Base-by-base conservation (phyloP, 2,888 invertebrate species). In the Lycaena phlaeas region DNA sequence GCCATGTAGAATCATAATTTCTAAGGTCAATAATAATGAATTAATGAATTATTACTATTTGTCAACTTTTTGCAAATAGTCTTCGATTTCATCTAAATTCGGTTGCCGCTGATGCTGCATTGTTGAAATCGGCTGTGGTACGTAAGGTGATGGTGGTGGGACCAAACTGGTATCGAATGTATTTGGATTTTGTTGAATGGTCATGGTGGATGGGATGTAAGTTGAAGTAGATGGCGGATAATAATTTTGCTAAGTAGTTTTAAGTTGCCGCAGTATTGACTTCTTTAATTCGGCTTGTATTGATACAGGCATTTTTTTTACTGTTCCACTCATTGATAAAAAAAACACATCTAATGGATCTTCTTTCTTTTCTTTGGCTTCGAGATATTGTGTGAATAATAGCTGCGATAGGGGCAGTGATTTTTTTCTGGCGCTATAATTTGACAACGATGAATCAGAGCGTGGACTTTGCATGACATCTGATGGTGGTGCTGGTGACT, bases 321-420 rank as follows among this genome's bases (percentile, higher is more conserved):
- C 43, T 43, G 44, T 38, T 49, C 38, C 38, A 46, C 46, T 44
- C 44, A 43, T 49, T 37, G 43, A 42, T 41, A 48, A 37, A 44
- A 45, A 48, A 45, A 45, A 43, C 42, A 27, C 41, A 43, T 44
- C 45, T 45, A 42, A 44, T 48, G 42, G 44, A 48, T 45, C 48
- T 45, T 45, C 40, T 48, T 46, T 38, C 44, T 46, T 45, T 43
- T 39, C 44, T 44, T 48, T 48, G 43, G 43, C 42, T 30, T 45
- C 45, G 30, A 48, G 29, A 45, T 48, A 48, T 41, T 46, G 40
- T 42, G 38, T 40, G 48, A 46, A 46, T 44, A 46, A 44, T 44
- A 31, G 40, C 44, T 46, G 44, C 42, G 44, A 46, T 42, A 41
- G 41, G 36, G 42, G 43, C 36, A 44, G 44, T 40, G 43, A 28